Percentiles rank a stretch among this genome's conserved stretches.
Evolutionary conservation across 2,888 invertebrate species (phyloP).

Genomic region (Cheilosia vulpina): DNA sequence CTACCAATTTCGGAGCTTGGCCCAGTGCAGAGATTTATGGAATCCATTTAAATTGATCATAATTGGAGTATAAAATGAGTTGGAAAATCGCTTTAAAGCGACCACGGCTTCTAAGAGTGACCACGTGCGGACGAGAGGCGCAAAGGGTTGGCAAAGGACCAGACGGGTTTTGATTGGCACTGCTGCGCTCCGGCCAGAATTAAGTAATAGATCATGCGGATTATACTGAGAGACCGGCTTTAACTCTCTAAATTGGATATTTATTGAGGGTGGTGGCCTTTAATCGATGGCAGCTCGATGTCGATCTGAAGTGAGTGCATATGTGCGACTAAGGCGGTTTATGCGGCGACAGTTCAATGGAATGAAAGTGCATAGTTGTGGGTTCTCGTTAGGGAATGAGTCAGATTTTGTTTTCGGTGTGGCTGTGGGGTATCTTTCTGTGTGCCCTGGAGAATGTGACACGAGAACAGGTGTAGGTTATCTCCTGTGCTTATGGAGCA

Average conservation of each 20-base stretch:
- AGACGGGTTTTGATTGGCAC: slow-evolving; percentile 60
- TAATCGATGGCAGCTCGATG: slow-evolving; percentile 32
- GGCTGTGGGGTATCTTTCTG: background rate
- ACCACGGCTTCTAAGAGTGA: slow-evolving; percentile 9
- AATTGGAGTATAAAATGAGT: slow-evolving; percentile 83
- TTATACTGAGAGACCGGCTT: slow-evolving; percentile 58
- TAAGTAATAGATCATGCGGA: slow-evolving; percentile 71
- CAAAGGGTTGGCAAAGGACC: background rate
- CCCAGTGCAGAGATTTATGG: slow-evolving; percentile 80
- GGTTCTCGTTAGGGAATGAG: background rate
- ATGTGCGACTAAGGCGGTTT: background rate
- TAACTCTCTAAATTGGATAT: slow-evolving; percentile 63
- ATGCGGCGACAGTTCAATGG: background rate
- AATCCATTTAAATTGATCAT: slow-evolving; percentile 82
- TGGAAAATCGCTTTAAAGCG: slow-evolving; percentile 79
- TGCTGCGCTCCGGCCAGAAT: slow-evolving; percentile 36
- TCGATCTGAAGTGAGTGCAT: slow-evolving; percentile 15
- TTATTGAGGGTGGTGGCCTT: slow-evolving; percentile 72
- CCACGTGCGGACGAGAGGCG: background rate
- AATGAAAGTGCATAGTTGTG: slow-evolving; percentile 1
- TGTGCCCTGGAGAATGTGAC: too few species aligned
- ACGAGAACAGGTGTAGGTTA: too few species aligned
- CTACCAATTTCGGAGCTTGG: slow-evolving; percentile 73
- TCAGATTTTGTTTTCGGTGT: background rate
- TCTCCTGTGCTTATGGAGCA: too few species aligned